phyloP scores from a whole-genome alignment of 2,888 invertebrate species.

The Drosophila tanythrix region DNA sequence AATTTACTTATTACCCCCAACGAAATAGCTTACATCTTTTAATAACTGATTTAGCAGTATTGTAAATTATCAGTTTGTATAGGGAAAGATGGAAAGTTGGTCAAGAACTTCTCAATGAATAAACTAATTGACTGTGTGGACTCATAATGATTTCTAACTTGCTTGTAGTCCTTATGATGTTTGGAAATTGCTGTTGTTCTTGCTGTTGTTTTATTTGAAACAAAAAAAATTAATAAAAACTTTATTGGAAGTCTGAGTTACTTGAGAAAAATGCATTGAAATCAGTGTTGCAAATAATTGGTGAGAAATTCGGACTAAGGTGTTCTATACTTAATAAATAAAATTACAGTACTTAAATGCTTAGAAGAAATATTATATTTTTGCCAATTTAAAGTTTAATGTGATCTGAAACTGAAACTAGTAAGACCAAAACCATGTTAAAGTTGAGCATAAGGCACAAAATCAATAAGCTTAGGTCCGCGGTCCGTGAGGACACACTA shows the following conservation, averaged over 20 bases:
- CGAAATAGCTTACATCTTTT: not conserved
- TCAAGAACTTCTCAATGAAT: not conserved
- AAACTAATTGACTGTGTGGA: not conserved
- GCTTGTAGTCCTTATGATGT: not conserved
- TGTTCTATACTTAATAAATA: not conserved
- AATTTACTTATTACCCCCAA: not conserved
- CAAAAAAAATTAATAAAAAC: not conserved
- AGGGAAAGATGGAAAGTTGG: not conserved
- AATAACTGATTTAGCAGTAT: not conserved
- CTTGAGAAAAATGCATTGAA: not conserved
- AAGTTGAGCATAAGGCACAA: slow-evolving; percentile 19
- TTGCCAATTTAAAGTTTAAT: not conserved
- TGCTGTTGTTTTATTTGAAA: not conserved
- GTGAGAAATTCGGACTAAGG: not conserved
- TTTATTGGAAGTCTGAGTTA: not conserved
- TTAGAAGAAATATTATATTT: not conserved
- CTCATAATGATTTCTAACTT: not conserved
- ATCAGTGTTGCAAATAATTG: not conserved
- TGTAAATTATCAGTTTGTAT: not conserved
- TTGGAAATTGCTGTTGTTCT: not conserved
- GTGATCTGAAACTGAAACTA: slow-evolving; percentile 2
- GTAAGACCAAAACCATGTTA: not conserved
- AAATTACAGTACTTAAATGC: not conserved
- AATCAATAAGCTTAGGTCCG: slow-evolving; percentile 35
- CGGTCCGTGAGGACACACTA: not conserved